phyloP scores from a whole-genome alignment of 2,888 invertebrate species.

The Nomada flava region DNA sequence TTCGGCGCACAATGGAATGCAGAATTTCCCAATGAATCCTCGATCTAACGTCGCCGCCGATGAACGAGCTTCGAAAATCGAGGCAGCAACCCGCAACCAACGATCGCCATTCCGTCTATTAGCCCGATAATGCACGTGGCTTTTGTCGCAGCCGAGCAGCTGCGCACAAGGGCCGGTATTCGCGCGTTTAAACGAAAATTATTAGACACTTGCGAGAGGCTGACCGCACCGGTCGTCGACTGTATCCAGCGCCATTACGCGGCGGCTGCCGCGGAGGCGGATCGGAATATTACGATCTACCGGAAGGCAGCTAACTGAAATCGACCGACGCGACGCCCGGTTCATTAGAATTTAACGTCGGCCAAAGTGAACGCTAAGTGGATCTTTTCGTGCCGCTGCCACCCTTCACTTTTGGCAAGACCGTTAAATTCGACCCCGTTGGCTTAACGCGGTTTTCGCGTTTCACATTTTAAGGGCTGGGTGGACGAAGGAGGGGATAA shows the following conservation, averaged over 20 bases:
- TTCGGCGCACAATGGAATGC: background rate
- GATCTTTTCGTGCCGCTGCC: conserved; percentile 64
- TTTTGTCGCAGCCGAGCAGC: conserved; percentile 58
- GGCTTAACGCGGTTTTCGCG: conserved; percentile 22
- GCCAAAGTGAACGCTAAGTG: conserved; percentile 69
- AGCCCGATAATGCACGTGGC: conserved; percentile 69
- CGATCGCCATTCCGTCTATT: conserved; percentile 73
- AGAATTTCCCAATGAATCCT: background rate
- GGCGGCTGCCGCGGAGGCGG: conserved; percentile 27
- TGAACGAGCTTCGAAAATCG: conserved; percentile 70
- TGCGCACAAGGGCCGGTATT: conserved; percentile 60
- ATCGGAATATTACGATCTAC: conserved; percentile 55
- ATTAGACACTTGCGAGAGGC: conserved; percentile 64
- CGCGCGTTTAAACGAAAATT: conserved; percentile 69
- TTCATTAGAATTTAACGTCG: conserved; percentile 71
- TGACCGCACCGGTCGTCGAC: conserved; percentile 57
- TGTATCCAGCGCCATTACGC: conserved; percentile 57
- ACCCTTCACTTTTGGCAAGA: conserved; percentile 34
- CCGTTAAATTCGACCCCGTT: conserved; percentile 19
- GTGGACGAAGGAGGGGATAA: background rate
- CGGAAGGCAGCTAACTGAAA: conserved; percentile 57
- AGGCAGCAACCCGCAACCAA: background rate
- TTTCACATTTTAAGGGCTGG: no score
- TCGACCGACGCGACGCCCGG: conserved; percentile 54
- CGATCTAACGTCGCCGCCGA: conserved; percentile 43